phyloP scores from a whole-genome alignment of 2,888 invertebrate genomes.

The Liposcelis brunnea region DNA sequence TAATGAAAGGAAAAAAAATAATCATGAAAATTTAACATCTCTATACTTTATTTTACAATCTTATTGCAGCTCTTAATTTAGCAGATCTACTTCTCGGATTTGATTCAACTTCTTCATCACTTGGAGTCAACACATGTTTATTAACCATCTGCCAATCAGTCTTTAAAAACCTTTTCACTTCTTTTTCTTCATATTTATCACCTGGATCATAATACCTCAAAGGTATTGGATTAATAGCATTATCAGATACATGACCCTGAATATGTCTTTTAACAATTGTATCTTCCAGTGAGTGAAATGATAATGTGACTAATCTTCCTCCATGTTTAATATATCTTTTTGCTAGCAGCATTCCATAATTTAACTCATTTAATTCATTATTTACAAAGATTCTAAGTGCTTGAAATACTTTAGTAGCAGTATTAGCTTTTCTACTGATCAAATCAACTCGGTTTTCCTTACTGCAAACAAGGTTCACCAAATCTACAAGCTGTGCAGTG shows the following conservation, averaged over 20 bases:
- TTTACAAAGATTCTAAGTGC: constrained; percentile 90
- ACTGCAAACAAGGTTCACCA: constrained; percentile 45
- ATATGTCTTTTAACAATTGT: constrained; percentile 83
- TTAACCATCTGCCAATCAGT: constrained; percentile 61
- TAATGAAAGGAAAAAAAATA: too few relatives aligned
- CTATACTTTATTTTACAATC: constrained; percentile 26
- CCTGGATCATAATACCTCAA: constrained; percentile 51
- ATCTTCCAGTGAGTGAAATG: constrained; percentile 90
- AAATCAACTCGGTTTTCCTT: constrained; percentile 46
- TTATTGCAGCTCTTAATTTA: constrained; percentile 67
- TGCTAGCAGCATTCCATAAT: constrained; percentile 68
- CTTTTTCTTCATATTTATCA: constrained; percentile 37
- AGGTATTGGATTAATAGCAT: constrained; percentile 50
- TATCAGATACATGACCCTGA: constrained; percentile 53
- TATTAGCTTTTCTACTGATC: constrained; percentile 55
- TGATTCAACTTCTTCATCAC: constrained; percentile 47
- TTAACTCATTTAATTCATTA: constrained; percentile 88
- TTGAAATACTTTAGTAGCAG: constrained; percentile 84
- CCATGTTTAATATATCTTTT: constrained; percentile 56
- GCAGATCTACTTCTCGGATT: constrained; percentile 85
- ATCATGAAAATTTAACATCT: too few relatives aligned
- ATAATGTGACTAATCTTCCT: constrained; percentile 63
- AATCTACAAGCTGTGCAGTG: constrained; percentile 62
- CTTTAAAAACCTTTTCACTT: constrained; percentile 41
- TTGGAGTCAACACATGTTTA: constrained; percentile 64